Percentiles rank a stretch among this genome's conserved stretches.
These are phyloP conservation scores for Drosophila parvula DNA, from an alignment of 1,140 invertebrate genomes.

Conservation along the genomic window DNA sequence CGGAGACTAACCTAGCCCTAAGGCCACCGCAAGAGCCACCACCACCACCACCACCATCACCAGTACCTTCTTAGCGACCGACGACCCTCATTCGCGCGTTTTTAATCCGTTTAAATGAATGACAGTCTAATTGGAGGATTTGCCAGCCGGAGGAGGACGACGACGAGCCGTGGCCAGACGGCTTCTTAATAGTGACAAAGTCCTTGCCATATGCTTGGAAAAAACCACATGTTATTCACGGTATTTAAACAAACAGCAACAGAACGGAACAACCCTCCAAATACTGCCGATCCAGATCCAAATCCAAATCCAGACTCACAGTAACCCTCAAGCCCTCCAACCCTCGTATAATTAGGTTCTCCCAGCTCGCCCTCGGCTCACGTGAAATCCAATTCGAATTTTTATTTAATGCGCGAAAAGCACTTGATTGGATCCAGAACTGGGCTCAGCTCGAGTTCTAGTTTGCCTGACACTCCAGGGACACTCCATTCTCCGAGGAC, in stretches of 20 bases:
- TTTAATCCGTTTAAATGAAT: constrained; percentile 84
- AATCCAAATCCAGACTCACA: constrained; percentile 2
- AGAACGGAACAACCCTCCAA: constrained; percentile 40
- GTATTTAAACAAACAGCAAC: constrained; percentile 83
- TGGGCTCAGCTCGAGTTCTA: constrained; percentile 28
- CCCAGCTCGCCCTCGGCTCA: constrained; percentile 11
- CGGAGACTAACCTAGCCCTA: constrained; percentile 31
- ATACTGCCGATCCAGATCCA: constrained; percentile 25
- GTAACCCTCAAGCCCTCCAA: constrained; percentile 40
- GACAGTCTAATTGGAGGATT: constrained; percentile 84
- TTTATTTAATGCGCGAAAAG: constrained; percentile 81
- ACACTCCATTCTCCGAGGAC: constrained; percentile 17
- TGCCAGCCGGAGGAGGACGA: constrained; percentile 39
- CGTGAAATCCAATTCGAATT: constrained; percentile 80
- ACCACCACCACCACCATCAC: constrained; percentile 39
- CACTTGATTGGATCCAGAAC: constrained; percentile 70
- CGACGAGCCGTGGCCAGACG: constrained; percentile 35
- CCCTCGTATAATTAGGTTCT: constrained; percentile 72
- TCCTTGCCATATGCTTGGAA: constrained; percentile 83
- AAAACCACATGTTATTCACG: constrained; percentile 84
- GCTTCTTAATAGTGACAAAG: constrained; percentile 78
- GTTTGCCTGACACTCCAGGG: constrained; percentile 53
- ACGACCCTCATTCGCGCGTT: constrained; percentile 62
- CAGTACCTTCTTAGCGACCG: constrained; percentile 44
- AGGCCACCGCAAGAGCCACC: constrained; percentile 63